These are phyloP conservation scores for Stigmatopora argus DNA, from an alignment of 2,113 vertebrate genomes.

Conservation along the genomic window DNA sequence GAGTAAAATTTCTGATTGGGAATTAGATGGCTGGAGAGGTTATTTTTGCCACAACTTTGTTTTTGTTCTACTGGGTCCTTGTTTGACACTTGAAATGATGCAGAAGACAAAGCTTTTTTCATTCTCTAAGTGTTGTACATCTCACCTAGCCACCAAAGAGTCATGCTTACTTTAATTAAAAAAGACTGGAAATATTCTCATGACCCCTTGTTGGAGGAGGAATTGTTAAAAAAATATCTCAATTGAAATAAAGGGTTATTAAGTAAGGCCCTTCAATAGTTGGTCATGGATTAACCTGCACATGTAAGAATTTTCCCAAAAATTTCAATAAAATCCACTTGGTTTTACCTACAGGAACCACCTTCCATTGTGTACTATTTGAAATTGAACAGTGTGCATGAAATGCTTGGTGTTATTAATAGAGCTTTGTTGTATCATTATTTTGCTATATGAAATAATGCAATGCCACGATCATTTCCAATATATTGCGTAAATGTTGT, in stretches of 20 bases:
- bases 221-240: slow-evolving; percentile 26
- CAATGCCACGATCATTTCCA: too few species aligned
- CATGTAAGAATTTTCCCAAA: slow-evolving; percentile 61
- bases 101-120: slow-evolving; percentile 3
- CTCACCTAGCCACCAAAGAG: slow-evolving; percentile 14
- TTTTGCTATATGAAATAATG: too few species aligned
- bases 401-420: background rate
- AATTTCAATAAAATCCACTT: slow-evolving; percentile 73
- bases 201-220: background rate
- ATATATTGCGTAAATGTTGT: too few species aligned
- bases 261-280: slow-evolving; percentile 25
- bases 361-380: background rate
- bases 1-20: slow-evolving; percentile 38
- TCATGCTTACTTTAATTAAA: background rate
- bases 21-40: background rate
- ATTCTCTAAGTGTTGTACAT: background rate
- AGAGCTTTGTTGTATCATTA: too few species aligned
- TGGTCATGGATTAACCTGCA: slow-evolving; percentile 24
- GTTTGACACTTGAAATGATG: background rate
- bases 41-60: background rate
- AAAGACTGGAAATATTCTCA: background rate
- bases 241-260: slow-evolving; percentile 10
- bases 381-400: background rate
- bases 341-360: slow-evolving; percentile 41
- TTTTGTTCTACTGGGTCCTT: background rate